Base-by-base conservation (phyloP, 2,888 invertebrate species). In the Empis stercorea region DNA sequence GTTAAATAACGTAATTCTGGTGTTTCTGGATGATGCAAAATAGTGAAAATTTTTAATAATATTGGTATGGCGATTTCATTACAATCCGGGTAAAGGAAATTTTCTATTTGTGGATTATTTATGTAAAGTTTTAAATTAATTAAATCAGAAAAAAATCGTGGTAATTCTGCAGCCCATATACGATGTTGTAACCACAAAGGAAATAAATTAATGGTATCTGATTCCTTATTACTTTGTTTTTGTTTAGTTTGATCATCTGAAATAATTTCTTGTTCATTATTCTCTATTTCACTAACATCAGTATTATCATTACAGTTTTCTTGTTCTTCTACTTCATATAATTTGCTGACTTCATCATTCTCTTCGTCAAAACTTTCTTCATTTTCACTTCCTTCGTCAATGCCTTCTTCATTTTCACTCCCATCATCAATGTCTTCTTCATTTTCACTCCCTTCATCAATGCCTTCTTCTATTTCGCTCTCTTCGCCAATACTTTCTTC, bases 81-180 rank as follows among this genome's bases (percentile, higher is more conserved):
- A 9, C 80, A 74, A 51, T 82, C 76, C 5, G 73, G 69, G 41
- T 74, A 73, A 4, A 65, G 63, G 57, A 76, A 78, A 62, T 84
- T 79, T 64, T 88, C 87, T 7, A 85, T 76, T 70, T 84, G 85
- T 0, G 82, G 79, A 44, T 73, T 73, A 54, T 78, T 79, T 51
- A 84, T 76, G 57, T 80, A 79, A 41, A 78, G 70, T 49, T 76
- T 73, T 36, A 78, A 73, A n/a, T 76, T 74, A 47, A 78, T 66
- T 14, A 87, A 72, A 59, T 87, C 83, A 23, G 87, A 75, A 56
- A 84, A 79, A 49, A 75, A 73, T 10, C 80, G 71, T 0, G 87
- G 80, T 53, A 84, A 75, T 38, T 70, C 58, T 23, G 79, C 81
- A 4, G 66, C 65, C 38, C 77, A 72, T 48, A 82, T 78, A 50